Conservation (phyloP, 2,797 vertebrate species). For the Peromyscus melanophrys region DNA sequence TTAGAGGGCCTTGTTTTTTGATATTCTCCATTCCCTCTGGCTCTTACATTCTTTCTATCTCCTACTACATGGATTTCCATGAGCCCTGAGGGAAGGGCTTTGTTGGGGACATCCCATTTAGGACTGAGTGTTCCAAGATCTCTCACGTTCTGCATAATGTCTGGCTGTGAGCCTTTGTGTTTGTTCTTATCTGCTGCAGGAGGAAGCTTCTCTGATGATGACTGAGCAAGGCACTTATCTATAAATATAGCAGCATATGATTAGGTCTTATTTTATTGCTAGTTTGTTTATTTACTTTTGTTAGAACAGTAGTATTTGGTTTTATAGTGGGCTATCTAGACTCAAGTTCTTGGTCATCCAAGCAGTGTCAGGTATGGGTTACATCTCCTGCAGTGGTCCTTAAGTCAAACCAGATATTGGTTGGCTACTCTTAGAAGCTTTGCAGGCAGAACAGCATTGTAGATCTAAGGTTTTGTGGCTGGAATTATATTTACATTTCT, state of each 20-base stretch:
- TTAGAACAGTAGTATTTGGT: neutral
- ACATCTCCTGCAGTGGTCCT: neutral
- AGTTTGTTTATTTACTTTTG: neutral
- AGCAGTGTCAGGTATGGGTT: neutral
- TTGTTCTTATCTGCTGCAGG: neutral
- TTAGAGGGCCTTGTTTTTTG: neutral
- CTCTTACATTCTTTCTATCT: neutral
- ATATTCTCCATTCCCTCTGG: neutral
- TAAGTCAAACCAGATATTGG: neutral
- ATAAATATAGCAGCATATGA: neutral
- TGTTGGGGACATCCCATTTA: neutral
- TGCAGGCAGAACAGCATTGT: neutral
- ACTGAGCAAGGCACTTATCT: neutral
- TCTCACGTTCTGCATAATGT: too few relatives aligned
- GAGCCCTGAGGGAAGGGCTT: neutral
- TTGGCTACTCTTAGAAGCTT: neutral
- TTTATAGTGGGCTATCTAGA: neutral
- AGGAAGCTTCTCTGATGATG: neutral
- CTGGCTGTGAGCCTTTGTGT: neutral
- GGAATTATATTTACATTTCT: neutral
- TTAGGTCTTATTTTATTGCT: neutral
- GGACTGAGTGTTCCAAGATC: neutral
- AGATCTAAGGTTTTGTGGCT: neutral
- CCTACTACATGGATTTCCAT: neutral
- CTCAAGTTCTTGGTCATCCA: neutral